Conservation (phyloP, 2,888 invertebrate species). For the Cantharis flavilabris region DNA sequence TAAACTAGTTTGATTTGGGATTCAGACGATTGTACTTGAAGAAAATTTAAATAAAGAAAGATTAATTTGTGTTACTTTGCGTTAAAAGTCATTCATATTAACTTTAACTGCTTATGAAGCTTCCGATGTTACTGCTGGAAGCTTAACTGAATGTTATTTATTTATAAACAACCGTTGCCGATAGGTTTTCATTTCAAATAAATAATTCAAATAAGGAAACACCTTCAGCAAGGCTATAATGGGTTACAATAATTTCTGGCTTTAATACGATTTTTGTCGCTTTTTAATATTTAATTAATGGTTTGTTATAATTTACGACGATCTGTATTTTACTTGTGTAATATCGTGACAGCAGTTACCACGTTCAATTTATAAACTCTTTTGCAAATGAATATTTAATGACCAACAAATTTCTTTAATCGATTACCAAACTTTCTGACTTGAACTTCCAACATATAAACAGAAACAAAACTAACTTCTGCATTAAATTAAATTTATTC, state of each 20-base stretch:
- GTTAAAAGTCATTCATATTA: conserved; percentile 2
- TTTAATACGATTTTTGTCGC: not conserved
- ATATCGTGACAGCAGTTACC: not conserved
- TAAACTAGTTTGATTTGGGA: not conserved
- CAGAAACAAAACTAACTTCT: no score
- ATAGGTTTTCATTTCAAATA: conserved; percentile 2
- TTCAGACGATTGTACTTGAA: not conserved
- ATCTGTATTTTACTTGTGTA: not conserved
- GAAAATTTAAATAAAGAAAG: not conserved
- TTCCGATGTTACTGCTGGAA: not conserved
- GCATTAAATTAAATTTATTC: no score
- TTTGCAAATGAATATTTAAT: not conserved
- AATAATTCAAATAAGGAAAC: conserved; percentile 8
- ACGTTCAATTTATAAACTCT: not conserved
- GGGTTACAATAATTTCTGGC: conserved; percentile 1
- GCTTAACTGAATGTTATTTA: conserved; percentile 4
- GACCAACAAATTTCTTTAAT: not conserved
- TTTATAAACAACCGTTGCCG: not conserved
- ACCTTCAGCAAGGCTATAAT: not conserved
- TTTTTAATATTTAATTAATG: conserved; percentile 1
- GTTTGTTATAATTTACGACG: not conserved
- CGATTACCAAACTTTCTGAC: not conserved
- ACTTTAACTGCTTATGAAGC: conserved; percentile 1
- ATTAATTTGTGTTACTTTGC: not conserved
- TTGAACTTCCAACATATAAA: not conserved